A percentile compares a stretch with the other conserved stretches of the same genome.
These are phyloP conservation scores for Umimayanthus chanpuru DNA, from an alignment of 92 coral and sea anemone species.

Conservation along the genomic window DNA sequence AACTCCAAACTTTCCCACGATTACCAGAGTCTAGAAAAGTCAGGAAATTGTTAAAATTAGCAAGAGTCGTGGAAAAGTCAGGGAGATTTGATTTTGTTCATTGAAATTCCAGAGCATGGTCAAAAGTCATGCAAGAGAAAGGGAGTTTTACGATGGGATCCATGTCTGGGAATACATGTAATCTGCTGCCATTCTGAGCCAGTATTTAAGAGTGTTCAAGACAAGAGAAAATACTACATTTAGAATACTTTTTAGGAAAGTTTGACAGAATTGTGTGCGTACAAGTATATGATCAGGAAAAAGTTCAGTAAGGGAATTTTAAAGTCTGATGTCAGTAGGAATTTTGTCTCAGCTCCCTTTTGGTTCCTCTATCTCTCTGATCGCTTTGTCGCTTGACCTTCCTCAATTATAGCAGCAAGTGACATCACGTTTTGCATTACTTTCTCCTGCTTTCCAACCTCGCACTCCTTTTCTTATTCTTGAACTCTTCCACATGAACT, in stretches of 20 bases:
- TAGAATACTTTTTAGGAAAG: background rate
- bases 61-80: background rate
- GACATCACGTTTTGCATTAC: no score
- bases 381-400: no score
- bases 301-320: no score
- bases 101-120: no score
- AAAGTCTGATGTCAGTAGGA: no score
- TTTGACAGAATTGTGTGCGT: background rate
- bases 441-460: background rate
- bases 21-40: background rate
- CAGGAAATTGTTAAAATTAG: background rate
- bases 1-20: background rate
- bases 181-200: background rate
- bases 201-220: no score
- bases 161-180: background rate
- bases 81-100: background rate
- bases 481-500: background rate
- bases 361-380: no score
- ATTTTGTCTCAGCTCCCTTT: background rate
- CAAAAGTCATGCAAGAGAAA: no score
- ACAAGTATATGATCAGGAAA: no score
- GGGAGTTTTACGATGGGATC: no score
- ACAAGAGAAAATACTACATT: background rate
- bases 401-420: no score
- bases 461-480: background rate